Evolutionary conservation across 2,113 vertebrate genomes (phyloP).

Genomic region (Carettochelys insculpta): DNA sequence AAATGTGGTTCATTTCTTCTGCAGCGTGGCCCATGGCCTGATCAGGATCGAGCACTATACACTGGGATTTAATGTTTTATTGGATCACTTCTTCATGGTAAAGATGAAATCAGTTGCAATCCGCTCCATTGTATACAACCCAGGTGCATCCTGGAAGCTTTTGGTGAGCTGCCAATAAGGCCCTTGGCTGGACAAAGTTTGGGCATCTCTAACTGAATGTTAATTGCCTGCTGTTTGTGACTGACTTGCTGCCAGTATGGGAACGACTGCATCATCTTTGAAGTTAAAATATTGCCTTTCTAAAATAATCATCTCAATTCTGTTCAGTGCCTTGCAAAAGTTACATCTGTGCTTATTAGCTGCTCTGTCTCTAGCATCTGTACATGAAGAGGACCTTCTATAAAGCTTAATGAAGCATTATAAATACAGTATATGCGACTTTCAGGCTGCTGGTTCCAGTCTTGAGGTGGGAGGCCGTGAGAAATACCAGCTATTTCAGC

Average conservation of each 20-base stretch:
- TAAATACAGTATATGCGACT: slow-evolving; percentile 42
- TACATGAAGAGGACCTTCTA: slow-evolving; percentile 33
- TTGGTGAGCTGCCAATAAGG: slow-evolving; percentile 13
- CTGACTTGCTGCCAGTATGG: slow-evolving; percentile 52
- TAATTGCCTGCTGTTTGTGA: slow-evolving; percentile 69
- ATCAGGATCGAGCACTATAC: slow-evolving; percentile 12
- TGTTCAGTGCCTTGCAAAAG: neutral
- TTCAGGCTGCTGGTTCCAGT: slow-evolving; percentile 36
- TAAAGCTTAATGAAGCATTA: slow-evolving; percentile 38
- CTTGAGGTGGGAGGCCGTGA: slow-evolving; percentile 26
- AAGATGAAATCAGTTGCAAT: slow-evolving; percentile 50
- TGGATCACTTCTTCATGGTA: neutral
- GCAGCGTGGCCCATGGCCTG: slow-evolving; percentile 24
- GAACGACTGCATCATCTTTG: slow-evolving; percentile 8
- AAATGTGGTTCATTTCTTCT: slow-evolving; percentile 49
- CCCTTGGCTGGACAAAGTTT: slow-evolving; percentile 45
- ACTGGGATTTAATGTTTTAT: slow-evolving; percentile 53
- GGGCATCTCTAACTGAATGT: slow-evolving; percentile 54
- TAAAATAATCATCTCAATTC: slow-evolving; percentile 16
- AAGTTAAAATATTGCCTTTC: slow-evolving; percentile 27
- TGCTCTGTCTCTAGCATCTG: slow-evolving; percentile 37
- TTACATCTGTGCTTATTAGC: slow-evolving; percentile 24
- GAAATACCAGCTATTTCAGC: slow-evolving; percentile 47
- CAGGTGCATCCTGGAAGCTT: slow-evolving; percentile 37
- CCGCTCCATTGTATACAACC: slow-evolving; percentile 61